Conservation (phyloP, 2,797 vertebrate species). For the Pogoniulus pusillus region DNA sequence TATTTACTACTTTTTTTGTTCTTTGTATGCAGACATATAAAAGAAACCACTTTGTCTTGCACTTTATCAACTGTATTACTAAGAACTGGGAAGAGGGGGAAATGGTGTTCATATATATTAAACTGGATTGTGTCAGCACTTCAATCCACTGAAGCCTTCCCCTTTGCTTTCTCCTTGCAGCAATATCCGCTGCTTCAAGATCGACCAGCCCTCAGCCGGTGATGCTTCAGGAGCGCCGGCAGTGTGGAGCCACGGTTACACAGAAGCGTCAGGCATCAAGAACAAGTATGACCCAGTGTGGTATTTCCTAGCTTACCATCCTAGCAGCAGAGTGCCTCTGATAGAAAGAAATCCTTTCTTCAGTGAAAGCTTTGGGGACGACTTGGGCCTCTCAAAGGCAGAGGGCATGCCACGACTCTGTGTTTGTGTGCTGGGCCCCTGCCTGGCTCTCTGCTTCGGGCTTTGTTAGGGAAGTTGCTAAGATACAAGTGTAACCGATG, state of each 20-base stretch:
- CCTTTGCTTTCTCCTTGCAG: constrained; percentile 68
- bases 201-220: constrained; percentile 88
- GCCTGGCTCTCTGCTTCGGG: neutral
- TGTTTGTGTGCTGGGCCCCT: neutral
- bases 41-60: neutral
- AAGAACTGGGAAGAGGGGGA: neutral
- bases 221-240: constrained; percentile 90
- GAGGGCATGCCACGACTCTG: neutral
- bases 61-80: neutral
- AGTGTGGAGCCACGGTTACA: constrained; percentile 97
- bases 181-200: constrained; percentile 97
- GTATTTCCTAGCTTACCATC: neutral
- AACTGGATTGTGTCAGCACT: neutral
- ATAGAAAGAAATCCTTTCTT: neutral
- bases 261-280: constrained; percentile 93
- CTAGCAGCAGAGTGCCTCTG: neutral
- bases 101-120: neutral
- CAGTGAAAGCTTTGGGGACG: neutral
- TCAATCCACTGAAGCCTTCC: neutral
- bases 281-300: constrained; percentile 86
- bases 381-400: neutral
- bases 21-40: neutral
- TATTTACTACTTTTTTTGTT: neutral
- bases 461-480: constrained; percentile 73
- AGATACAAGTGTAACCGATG: constrained; percentile 62